Percentiles rank a stretch among this genome's conserved stretches.
Evolutionary conservation across 1,140 invertebrate genomes (phyloP).

Genomic region (Cotesia glomerata): DNA sequence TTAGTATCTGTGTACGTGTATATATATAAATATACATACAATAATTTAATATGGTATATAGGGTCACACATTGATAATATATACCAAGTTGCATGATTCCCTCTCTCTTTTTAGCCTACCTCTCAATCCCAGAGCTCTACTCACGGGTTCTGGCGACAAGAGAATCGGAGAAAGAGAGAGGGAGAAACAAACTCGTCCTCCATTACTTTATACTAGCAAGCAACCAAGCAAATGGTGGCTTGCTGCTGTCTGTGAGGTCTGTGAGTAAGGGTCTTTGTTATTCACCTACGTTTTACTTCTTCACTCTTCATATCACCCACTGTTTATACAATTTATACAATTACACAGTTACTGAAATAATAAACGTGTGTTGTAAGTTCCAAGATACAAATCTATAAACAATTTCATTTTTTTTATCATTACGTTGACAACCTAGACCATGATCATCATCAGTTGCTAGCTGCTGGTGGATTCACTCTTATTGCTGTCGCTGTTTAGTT

Average conservation of each 20-base stretch:
- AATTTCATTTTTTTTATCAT: neutral
- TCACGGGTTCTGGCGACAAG: conserved; percentile 26
- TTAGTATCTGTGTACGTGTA: too few species aligned
- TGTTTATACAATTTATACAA: neutral
- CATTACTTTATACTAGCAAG: conserved; percentile 46
- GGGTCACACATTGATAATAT: too few species aligned
- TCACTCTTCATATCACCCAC: neutral
- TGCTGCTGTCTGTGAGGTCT: conserved; percentile 31
- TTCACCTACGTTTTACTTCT: conserved; percentile 25
- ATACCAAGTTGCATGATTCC: neutral
- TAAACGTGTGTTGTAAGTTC: too few species aligned
- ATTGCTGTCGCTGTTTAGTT: too few species aligned
- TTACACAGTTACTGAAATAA: too few species aligned
- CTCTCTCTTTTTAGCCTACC: neutral
- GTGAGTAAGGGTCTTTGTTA: conserved; percentile 44
- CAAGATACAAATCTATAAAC: neutral
- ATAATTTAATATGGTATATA: too few species aligned
- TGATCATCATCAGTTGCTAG: too few species aligned
- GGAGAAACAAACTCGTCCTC: conserved; percentile 49
- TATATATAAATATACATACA: too few species aligned
- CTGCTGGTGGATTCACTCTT: too few species aligned
- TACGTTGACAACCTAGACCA: too few species aligned
- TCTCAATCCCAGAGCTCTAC: neutral
- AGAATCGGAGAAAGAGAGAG: conserved; percentile 38
- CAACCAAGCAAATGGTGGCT: conserved; percentile 56